Base-by-base conservation (phyloP, 1,140 invertebrate species). In the Diorhabda sublineata region DNA sequence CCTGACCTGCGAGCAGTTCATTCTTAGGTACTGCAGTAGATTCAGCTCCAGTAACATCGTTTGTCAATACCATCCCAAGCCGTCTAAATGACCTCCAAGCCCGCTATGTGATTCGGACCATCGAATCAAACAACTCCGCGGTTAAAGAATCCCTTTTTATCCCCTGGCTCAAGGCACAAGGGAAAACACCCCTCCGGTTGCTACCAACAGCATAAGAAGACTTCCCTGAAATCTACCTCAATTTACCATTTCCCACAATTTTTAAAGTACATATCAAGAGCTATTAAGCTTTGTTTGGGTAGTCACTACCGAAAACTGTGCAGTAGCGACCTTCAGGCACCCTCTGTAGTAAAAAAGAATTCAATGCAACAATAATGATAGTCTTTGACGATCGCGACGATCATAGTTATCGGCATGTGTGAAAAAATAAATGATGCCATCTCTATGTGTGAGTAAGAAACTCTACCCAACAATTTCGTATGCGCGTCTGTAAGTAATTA, bases 311-410 rank as follows among this genome's bases (percentile, higher is more conserved):
- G 45, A 9, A n/a, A 6, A 11, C 58, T 69, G 45, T 64, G 61
- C 68, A 58, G 68, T 69, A 69, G 68, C 68, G 63, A 64, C 68
- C 68, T 69, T 69, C 63, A 61, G 68, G 64, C 64, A 69, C 68
- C 68, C 68, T 69, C 64, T 42, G 5, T 26, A 26, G 26, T 26
- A 26, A 26, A 26, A 26, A 26, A 26, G 26, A 26, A 26, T 26
- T 26, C 26, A 26, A 26, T 26, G 26, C 26, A 26, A 26, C 26
- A 26, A 45, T 64, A 60, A 60, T 60, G 5, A 60, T 60, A 2
- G 26, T 60, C 11, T 26, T 60, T 60, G 9, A 42, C 58, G 41
- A 60, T 8, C 7, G 41, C n/a, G n/a, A 6, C n/a, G 52, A 56
- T 56, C 41, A 8, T 60, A 42, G 42, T 42, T 42, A 5, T n/a